Conservation (phyloP, 2,113 vertebrate species). For the Erythrocercus mccallii region DNA sequence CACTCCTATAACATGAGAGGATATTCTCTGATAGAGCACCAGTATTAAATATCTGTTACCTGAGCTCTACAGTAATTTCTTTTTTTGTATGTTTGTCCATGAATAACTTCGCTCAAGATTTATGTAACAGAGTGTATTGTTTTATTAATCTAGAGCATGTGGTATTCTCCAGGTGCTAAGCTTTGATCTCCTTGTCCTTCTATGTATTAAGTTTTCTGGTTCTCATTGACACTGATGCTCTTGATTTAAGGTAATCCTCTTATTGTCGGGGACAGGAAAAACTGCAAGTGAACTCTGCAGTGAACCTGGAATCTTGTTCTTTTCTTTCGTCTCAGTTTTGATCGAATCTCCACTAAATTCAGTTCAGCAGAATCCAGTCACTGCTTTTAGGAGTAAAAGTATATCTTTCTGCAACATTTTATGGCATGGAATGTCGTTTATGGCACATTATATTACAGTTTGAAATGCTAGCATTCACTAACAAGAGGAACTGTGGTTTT, state of each 20-base stretch:
- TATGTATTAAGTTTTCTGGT: constrained; percentile 68
- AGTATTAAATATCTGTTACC: constrained; percentile 70
- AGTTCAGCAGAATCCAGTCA: constrained; percentile 60
- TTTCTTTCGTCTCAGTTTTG: constrained; percentile 47
- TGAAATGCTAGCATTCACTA: constrained; percentile 47
- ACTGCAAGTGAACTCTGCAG: constrained; percentile 52
- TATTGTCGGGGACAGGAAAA: constrained; percentile 28
- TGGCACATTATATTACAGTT: constrained; percentile 57
- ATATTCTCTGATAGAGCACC: constrained; percentile 35
- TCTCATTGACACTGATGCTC: constrained; percentile 70
- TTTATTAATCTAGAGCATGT: constrained; percentile 76
- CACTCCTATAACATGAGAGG: constrained; percentile 42
- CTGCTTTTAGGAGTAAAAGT: constrained; percentile 61
- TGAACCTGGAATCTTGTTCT: constrained; percentile 45
- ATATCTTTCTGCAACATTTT: constrained; percentile 76
- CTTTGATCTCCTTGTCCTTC: constrained; percentile 75
- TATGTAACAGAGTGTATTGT: constrained; percentile 71
- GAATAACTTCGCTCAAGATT: constrained; percentile 70
- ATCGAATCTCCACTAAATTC: constrained; percentile 57
- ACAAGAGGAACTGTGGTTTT: constrained; percentile 11
- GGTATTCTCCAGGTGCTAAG: constrained; percentile 76
- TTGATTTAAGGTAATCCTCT: constrained; percentile 74
- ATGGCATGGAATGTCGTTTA: constrained; percentile 63
- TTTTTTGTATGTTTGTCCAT: constrained; percentile 51
- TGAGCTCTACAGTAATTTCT: constrained; percentile 71